Base-by-base conservation (phyloP, 2,113 vertebrate species). In the Dipodomys merriami region DNA sequence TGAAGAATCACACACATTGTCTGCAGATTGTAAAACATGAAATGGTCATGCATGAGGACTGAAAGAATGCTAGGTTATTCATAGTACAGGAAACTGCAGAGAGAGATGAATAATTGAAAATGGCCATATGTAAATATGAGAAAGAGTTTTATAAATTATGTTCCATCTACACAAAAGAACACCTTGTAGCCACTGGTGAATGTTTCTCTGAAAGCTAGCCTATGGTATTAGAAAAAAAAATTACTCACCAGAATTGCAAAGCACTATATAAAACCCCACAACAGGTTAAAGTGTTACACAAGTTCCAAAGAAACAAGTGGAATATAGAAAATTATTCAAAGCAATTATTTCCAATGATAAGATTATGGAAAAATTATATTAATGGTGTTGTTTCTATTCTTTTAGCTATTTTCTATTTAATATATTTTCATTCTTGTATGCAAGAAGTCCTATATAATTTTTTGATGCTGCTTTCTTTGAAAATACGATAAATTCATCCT, bases 281-380 rank as follows among this genome's bases (percentile, higher is more conserved):
- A 35, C 23, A 35, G 23, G 23, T 60, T 11, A 60, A 62, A n/a
- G 7, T 9, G 5, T 83, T 30, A 12, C 9, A 83, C 9, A n/a
- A 29, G 12, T 39, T 64, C 33, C 16, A 35, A 62, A 30, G n/a
- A 39, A 22, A 57, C 60, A 62, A 25, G 7, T 79, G 5, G 18
- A 23, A 1, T 67, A 44, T 76, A 84, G 62, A 93, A 44, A 11
- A 15, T 49, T 71, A 64, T 30, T 91, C 80, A 72, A 85, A 64
- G 15, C 35, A 73, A n/a, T 77, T 35, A 60, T 27, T 72, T 90
- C 4, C 53, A 46, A 23, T 68, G 80, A 33, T 91, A 20, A 95
- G 60, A 80, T 91, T 64, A 39, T 46, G 5, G 90, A 5, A 77
- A 62, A 23, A 67, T 86, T 80, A 91, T 76, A 53, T 83, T 93